Conservation (phyloP, 2,113 vertebrate species). For the Ramphastos sulfuratus region DNA sequence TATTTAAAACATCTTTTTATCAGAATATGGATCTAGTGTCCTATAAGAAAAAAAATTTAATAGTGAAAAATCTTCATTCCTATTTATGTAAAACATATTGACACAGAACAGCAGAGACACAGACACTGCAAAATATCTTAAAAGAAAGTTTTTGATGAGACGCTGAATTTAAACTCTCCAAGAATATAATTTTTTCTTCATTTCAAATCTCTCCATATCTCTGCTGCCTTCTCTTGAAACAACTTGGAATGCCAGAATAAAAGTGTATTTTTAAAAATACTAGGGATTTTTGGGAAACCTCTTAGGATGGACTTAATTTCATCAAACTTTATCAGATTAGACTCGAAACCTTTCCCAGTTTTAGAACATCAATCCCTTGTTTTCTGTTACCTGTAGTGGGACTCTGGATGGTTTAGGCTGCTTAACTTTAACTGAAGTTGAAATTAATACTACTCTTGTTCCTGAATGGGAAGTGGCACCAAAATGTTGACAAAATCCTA, state of each 20-base stretch:
- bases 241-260: background rate
- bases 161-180: background rate
- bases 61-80: background rate
- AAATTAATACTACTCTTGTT: background rate
- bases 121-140: background rate
- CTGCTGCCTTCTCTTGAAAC: background rate
- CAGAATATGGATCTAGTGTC: background rate
- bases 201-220: background rate
- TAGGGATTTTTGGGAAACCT: background rate
- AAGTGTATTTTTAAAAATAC: background rate
- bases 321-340: background rate
- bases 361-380: background rate
- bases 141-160: background rate
- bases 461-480: background rate
- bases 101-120: background rate
- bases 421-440: background rate
- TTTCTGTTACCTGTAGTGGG: background rate
- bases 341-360: background rate
- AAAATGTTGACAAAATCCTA: background rate
- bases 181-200: background rate
- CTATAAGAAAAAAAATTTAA: background rate
- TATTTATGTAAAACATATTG: background rate
- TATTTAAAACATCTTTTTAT: background rate
- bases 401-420: background rate
- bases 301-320: background rate